These are phyloP conservation scores for Fissipunctia ypsillon DNA, from an alignment of 2,888 invertebrate species.

Conservation along the genomic window DNA sequence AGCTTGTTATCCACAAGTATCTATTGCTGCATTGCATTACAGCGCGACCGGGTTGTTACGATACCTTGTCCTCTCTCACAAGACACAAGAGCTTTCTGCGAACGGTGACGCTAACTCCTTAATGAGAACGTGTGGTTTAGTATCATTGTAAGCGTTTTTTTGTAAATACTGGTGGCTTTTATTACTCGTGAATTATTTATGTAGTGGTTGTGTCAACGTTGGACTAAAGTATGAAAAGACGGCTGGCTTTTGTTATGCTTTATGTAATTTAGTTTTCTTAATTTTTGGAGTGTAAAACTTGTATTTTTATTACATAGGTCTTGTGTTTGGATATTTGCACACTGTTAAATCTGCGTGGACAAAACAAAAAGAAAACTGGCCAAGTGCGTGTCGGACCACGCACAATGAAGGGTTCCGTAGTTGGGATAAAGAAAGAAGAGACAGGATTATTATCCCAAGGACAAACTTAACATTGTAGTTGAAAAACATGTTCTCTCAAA, in stretches of 20 bases:
- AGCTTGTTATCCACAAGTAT: slow-evolving; percentile 33
- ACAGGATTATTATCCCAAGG: too few relatives aligned
- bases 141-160: slow-evolving; percentile 3
- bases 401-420: too few relatives aligned
- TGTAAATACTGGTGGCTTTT: background rate
- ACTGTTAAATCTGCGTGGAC: too few relatives aligned
- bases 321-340: background rate
- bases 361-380: too few relatives aligned
- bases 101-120: slow-evolving; percentile 12
- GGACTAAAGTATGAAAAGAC: background rate
- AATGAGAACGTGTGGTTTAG: slow-evolving; percentile 3
- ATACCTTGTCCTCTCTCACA: slow-evolving; percentile 27
- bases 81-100: slow-evolving; percentile 20
- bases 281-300: background rate
- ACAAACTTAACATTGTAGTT: too few relatives aligned
- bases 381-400: too few relatives aligned
- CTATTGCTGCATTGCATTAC: slow-evolving; percentile 46
- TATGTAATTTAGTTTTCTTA: background rate
- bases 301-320: background rate
- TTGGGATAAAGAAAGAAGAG: too few relatives aligned
- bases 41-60: slow-evolving; percentile 17
- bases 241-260: background rate
- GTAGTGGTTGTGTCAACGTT: background rate
- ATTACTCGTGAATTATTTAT: slow-evolving; percentile 13
- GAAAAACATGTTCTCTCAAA: too few relatives aligned